phyloP scores from a whole-genome alignment of 1,140 invertebrate genomes.

The Drosophila pallidifrons region DNA sequence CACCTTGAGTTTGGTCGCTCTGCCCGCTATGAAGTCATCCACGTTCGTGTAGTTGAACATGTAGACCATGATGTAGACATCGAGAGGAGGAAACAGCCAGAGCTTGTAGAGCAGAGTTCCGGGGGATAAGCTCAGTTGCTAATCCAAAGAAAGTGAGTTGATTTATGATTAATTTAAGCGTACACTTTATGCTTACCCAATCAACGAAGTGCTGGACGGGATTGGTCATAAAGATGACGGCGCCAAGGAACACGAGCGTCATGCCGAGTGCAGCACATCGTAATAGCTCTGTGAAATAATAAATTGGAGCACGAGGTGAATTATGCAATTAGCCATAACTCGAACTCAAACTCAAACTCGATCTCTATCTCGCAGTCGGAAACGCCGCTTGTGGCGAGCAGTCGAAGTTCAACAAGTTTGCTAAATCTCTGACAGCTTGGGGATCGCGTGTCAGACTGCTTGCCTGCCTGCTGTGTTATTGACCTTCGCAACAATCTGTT shows the following conservation, averaged over 20 bases:
- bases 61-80: constrained; percentile 90
- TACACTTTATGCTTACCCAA: constrained; percentile 85
- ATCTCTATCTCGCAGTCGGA: constrained; percentile 11
- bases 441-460: constrained; percentile 59
- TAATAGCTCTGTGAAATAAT: constrained; percentile 68
- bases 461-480: constrained; percentile 57
- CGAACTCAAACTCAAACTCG: constrained; percentile 1
- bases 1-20: constrained; percentile 89
- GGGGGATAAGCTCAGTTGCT: constrained; percentile 87
- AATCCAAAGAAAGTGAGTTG: constrained; percentile 1
- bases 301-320: constrained; percentile 72
- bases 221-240: constrained; percentile 86
- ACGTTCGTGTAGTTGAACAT: constrained; percentile 95
- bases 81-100: constrained; percentile 90
- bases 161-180: neutral
- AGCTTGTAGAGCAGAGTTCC: constrained; percentile 87
- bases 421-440: constrained; percentile 56
- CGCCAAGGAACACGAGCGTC: constrained; percentile 84
- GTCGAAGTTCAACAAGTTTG: constrained; percentile 75
- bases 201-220: constrained; percentile 86
- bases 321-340: constrained; percentile 50
- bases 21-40: constrained; percentile 88
- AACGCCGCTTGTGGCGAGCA: constrained; percentile 35
- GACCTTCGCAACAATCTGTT: constrained; percentile 53
- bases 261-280: constrained; percentile 76